These are phyloP conservation scores for Smutsia gigantea DNA, from an alignment of 2,797 vertebrate genomes.

Conservation along the genomic window DNA sequence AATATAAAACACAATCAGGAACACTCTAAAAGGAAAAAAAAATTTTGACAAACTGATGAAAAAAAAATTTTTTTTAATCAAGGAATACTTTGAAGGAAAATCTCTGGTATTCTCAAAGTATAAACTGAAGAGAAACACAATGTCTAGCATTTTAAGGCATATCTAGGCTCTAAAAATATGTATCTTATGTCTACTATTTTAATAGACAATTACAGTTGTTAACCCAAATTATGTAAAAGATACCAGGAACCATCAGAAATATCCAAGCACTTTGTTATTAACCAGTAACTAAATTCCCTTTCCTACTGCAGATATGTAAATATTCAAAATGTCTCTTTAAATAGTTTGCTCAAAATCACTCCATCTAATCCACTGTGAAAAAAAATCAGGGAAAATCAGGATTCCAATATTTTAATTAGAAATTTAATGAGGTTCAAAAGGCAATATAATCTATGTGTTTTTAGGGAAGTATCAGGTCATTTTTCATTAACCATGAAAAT, in stretches of 20 bases:
- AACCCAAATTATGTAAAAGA: slow-evolving; percentile 23
- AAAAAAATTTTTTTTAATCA: background rate
- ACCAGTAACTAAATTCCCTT: slow-evolving; percentile 22
- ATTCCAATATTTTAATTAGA: slow-evolving; percentile 43
- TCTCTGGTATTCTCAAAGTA: background rate
- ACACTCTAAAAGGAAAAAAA: slow-evolving; percentile 90
- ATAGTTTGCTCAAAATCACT: slow-evolving; percentile 12
- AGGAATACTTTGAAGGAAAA: slow-evolving; percentile 42
- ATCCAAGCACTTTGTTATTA: slow-evolving; percentile 51
- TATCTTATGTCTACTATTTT: background rate
- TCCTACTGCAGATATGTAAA: background rate
- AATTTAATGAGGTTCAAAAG: slow-evolving; percentile 47
- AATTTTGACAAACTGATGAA: background rate
- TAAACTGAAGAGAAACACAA: slow-evolving; percentile 34
- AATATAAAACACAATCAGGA: slow-evolving; percentile 97
- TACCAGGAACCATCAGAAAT: slow-evolving; percentile 3
- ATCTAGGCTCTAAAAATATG: background rate
- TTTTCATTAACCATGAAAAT: slow-evolving; percentile 38
- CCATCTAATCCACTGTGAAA: background rate
- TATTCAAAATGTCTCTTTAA: slow-evolving; percentile 36
- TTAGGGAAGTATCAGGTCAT: background rate
- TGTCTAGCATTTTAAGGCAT: background rate
- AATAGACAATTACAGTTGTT: background rate
- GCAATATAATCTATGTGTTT: background rate
- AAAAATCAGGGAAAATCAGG: background rate